Conservation (phyloP, 2,113 vertebrate species). For the Alouatta palliata region DNA sequence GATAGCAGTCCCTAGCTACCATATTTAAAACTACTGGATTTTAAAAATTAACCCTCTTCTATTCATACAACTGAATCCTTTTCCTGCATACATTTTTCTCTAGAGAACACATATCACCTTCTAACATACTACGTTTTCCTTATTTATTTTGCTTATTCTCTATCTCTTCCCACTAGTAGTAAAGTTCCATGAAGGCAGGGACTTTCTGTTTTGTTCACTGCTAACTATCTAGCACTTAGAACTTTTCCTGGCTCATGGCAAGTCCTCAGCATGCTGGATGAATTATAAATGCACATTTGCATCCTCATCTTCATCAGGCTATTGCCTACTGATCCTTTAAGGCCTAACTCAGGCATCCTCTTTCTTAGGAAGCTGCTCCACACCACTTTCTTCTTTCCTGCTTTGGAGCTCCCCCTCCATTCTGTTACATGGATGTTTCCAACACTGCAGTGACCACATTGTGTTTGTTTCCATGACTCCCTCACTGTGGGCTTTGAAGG, state of each 20-base stretch:
- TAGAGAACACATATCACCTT: neutral
- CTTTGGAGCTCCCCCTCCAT: neutral
- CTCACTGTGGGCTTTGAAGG: neutral
- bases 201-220: neutral
- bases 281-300: neutral
- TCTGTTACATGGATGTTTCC: neutral
- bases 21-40: neutral
- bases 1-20: neutral
- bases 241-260: neutral
- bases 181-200: neutral
- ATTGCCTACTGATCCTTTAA: neutral
- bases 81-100: neutral
- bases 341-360: neutral
- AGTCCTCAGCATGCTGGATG: neutral
- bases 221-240: neutral
- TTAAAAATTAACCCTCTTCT: neutral
- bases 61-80: neutral
- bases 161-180: neutral
- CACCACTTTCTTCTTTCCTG: neutral
- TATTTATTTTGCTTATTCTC: neutral
- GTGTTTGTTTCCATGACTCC: neutral
- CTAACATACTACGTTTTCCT: neutral
- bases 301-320: neutral
- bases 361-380: neutral
- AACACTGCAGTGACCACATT: neutral